Conservation (phyloP, 92 coral and sea anemone genomes). For the Porites cylindrica region DNA sequence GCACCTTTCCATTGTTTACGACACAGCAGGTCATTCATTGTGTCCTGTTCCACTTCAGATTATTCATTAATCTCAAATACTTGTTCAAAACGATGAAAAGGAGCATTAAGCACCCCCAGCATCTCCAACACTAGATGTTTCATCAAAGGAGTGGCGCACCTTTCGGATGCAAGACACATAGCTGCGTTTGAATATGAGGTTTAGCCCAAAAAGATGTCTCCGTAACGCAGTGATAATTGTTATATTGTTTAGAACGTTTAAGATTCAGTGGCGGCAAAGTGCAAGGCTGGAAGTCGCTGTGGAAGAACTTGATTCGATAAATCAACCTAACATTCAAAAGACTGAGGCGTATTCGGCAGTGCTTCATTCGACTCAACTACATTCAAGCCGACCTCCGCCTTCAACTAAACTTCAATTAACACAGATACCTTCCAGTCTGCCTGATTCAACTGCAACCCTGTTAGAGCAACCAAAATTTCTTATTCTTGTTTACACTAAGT, state of each 20-base stretch:
- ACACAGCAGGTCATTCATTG: no score
- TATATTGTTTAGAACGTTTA: neutral
- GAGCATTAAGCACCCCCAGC: no score
- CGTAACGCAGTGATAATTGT: neutral
- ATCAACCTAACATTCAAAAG: neutral
- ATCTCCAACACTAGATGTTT: no score
- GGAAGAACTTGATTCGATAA: neutral
- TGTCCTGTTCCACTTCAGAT: no score
- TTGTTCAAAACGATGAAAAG: no score
- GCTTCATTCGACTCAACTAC: neutral
- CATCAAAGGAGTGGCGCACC: no score
- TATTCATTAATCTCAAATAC: no score
- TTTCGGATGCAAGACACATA: no score
- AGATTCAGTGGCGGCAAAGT: neutral
- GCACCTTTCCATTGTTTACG: no score
- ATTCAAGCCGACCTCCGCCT: no score
- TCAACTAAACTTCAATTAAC: neutral
- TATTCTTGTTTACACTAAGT: neutral
- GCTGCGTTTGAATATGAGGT: neutral
- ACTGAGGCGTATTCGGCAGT: neutral
- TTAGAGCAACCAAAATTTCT: conserved; percentile 1
- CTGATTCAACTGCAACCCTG: neutral
- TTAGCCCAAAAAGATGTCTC: conserved; percentile 2
- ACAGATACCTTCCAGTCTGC: neutral
- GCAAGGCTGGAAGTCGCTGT: neutral